Percentiles rank a stretch among this genome's conserved stretches.
Evolutionary conservation across 2,797 vertebrate genomes (phyloP).

Genomic region (Danio albolineatus): DNA sequence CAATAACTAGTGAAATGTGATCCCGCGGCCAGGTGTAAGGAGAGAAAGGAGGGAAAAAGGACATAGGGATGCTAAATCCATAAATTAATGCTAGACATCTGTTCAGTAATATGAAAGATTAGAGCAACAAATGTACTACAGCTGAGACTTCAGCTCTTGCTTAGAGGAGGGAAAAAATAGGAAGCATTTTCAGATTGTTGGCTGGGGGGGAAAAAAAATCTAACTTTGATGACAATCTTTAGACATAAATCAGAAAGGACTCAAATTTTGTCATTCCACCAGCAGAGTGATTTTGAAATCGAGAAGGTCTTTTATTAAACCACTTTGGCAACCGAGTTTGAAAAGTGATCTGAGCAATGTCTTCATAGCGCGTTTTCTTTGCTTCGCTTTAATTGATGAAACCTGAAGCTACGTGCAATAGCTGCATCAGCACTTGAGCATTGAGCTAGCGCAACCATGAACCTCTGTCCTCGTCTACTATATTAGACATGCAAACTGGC

Average conservation of each 20-base stretch:
- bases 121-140: constrained; percentile 82
- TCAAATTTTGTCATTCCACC: constrained; percentile 12
- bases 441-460: constrained; percentile 37
- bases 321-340: constrained; percentile 48
- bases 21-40: constrained; percentile 93
- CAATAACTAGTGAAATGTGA: constrained; percentile 95
- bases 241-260: constrained; percentile 24
- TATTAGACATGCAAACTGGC: constrained; percentile 64
- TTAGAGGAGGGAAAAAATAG: constrained; percentile 70
- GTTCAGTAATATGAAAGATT: constrained; percentile 93
- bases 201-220: neutral
- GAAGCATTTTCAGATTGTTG: neutral
- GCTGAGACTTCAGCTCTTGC: constrained; percentile 80
- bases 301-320: constrained; percentile 52
- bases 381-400: constrained; percentile 50
- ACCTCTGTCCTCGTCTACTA: constrained; percentile 49
- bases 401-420: constrained; percentile 39
- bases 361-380: constrained; percentile 40
- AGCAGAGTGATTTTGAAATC: constrained; percentile 39
- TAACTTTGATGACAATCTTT: constrained; percentile 17
- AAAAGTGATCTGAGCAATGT: constrained; percentile 51
- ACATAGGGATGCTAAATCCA: constrained; percentile 87
- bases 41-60: constrained; percentile 67
- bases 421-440: constrained; percentile 52
- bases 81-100: constrained; percentile 99